Evolutionary conservation across 2,797 vertebrate genomes (phyloP).

Genomic region (Rhabdomys pumilio): DNA sequence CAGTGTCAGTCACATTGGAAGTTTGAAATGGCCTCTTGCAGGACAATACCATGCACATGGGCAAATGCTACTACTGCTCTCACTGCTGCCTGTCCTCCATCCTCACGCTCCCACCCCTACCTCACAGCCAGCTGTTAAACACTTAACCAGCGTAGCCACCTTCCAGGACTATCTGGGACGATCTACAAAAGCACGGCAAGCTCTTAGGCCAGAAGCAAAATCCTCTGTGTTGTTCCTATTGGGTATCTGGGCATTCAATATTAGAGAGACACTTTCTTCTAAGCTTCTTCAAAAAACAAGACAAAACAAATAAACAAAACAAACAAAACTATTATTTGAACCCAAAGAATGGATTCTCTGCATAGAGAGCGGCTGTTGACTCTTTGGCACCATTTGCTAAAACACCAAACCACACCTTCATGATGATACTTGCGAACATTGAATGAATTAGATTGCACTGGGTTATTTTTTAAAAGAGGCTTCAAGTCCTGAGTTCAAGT

Average conservation of each 20-base stretch:
- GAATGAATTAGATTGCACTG: not conserved
- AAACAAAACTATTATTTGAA: constrained; percentile 11
- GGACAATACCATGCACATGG: not conserved
- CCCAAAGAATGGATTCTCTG: constrained; percentile 8
- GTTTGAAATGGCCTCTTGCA: not conserved
- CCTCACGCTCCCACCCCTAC: not conserved
- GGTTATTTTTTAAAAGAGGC: not conserved
- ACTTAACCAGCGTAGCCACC: not conserved
- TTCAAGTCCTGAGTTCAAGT: constrained; percentile 4
- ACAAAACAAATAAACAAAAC: not conserved
- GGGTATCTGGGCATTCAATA: not conserved
- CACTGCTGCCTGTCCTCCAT: not conserved
- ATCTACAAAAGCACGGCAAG: not conserved
- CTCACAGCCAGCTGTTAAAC: constrained; percentile 18
- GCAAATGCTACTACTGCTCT: not conserved
- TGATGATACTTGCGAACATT: not conserved
- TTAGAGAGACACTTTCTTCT: not conserved
- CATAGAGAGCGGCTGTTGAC: not conserved
- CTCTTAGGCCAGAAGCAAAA: not conserved
- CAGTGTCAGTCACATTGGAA: not conserved
- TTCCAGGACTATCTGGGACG: not conserved
- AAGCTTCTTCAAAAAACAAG: not conserved
- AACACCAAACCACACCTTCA: not conserved
- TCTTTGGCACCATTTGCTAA: not conserved
- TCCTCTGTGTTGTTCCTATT: not conserved